Evolutionary conservation across 2,113 vertebrate species (phyloP), one percentile per base, ranked within the genome.

Genomic region (Grammomys dolichurus): DNA sequence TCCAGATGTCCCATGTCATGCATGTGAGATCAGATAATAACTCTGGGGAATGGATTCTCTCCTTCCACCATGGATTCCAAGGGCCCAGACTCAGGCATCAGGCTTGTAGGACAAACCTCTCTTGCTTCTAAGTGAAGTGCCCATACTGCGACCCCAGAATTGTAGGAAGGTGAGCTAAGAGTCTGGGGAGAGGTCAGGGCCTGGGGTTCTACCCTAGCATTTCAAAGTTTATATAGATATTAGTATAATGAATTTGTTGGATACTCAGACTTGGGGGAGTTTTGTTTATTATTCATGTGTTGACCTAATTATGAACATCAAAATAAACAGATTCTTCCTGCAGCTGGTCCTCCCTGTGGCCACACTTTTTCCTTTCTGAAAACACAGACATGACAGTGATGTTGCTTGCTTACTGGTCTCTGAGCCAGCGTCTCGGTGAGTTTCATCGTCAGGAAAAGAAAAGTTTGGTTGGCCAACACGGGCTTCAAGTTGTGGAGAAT

Each of bases 301-400:
- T 28, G n/a, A 63, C 31, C n/a, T 90, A 58, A 87, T 87, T 43
- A 43, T 87, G 72, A 90, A 86, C 36, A 63, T 65, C 1, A 80
- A 96, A 78, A 88, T 24, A 87, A 69, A 75, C 43, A 93, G 87
- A 76, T 33, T 54, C 56, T 90, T 78, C 89, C 48, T 80, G 69
- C 63, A 43, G n/a, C 16, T 7, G 46, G 75, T 10, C 7, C 14
- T 31, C n/a, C 20, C 73, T 4, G 1, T 8, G n/a, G 20, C 69
- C 86, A 69, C 17, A 65, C n/a, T 22, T 84, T 19, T 78, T 46
- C 13, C 20, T 54, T 72, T 46, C 51, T 76, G 69, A 26, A 56
- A 46, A 90, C 86, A 87, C 22, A 69, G 80, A 81, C 3, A 19
- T 26, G 33, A 13, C 40, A 36, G 11, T 7, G 46, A 48, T 4